These are phyloP conservation scores for Rhea americana DNA, from an alignment of 2,113 vertebrate genomes.

Conservation along the genomic window DNA sequence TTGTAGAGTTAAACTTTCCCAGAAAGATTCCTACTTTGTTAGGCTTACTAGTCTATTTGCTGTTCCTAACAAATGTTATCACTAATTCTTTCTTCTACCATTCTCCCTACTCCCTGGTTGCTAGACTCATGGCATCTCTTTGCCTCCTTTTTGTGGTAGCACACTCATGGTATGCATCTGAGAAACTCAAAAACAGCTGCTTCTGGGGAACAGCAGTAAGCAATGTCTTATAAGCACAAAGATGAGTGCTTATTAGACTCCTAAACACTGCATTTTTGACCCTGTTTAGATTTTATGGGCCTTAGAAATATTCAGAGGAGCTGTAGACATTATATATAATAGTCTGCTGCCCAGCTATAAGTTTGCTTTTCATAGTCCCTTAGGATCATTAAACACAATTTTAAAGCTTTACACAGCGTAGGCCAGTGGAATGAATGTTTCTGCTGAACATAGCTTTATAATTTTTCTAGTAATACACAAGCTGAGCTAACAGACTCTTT, in stretches of 20 bases:
- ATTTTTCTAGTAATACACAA: neutral
- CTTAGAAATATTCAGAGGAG: neutral
- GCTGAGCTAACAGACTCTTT: neutral
- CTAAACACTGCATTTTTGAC: neutral
- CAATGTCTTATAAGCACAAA: fast-evolving
- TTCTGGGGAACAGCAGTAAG: neutral
- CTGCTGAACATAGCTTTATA: neutral
- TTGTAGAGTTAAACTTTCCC: neutral
- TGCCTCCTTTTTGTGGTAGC: neutral
- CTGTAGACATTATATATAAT: neutral
- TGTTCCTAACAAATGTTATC: neutral
- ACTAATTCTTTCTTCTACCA: neutral
- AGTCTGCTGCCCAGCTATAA: neutral
- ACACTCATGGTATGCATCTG: neutral
- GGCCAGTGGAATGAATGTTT: neutral
- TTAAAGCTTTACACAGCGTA: neutral
- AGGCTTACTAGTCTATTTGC: neutral
- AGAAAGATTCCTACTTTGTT: fast-evolving
- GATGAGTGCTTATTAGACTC: neutral
- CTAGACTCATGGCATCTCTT: neutral
- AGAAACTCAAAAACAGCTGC: neutral
- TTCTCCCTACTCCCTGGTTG: neutral
- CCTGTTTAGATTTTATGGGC: neutral
- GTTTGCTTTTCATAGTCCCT: neutral
- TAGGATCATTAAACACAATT: neutral